Evolutionary conservation across 2,113 vertebrate genomes (phyloP).

Genomic region (Indri indri): DNA sequence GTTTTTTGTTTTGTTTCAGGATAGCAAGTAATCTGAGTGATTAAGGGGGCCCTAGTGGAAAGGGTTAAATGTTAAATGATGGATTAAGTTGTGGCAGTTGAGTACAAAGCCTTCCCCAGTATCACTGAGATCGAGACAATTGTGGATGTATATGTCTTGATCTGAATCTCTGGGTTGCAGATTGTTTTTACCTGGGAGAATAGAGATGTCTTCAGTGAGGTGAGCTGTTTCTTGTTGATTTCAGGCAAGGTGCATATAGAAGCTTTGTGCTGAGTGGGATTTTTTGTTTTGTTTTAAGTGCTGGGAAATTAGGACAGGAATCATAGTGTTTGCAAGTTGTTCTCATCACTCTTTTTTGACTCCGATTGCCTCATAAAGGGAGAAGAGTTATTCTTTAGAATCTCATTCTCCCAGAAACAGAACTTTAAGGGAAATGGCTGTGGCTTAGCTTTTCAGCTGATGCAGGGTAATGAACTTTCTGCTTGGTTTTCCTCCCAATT

Average conservation of each 20-base stretch:
- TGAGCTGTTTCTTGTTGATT: conserved; percentile 24
- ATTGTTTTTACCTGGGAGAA: background rate
- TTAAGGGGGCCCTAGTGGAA: conserved; percentile 18
- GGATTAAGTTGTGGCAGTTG: conserved; percentile 23
- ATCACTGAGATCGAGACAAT: background rate
- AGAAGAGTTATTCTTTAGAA: background rate
- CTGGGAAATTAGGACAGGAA: conserved; percentile 27
- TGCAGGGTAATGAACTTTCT: background rate
- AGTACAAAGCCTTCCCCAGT: background rate
- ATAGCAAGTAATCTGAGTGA: conserved; percentile 33
- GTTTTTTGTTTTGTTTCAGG: conserved; percentile 49
- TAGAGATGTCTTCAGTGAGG: background rate
- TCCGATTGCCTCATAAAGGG: conserved; percentile 4
- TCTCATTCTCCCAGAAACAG: conserved; percentile 9
- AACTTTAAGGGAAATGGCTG: conserved; percentile 10
- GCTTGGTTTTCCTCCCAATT: background rate
- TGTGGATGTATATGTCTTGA: background rate
- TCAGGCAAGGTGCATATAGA: background rate
- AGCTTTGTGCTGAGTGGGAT: background rate
- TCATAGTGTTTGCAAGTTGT: background rate
- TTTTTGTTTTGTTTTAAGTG: conserved; percentile 4
- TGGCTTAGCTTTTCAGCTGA: conserved; percentile 30
- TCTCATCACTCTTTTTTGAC: background rate
- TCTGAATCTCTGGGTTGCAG: conserved; percentile 3
- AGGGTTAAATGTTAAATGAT: background rate